A percentile compares a stretch with the other conserved stretches of the same genome.
These are phyloP conservation scores for Athripsodes cinereus DNA, from an alignment of 2,888 invertebrate genomes.

Conservation along the genomic window DNA sequence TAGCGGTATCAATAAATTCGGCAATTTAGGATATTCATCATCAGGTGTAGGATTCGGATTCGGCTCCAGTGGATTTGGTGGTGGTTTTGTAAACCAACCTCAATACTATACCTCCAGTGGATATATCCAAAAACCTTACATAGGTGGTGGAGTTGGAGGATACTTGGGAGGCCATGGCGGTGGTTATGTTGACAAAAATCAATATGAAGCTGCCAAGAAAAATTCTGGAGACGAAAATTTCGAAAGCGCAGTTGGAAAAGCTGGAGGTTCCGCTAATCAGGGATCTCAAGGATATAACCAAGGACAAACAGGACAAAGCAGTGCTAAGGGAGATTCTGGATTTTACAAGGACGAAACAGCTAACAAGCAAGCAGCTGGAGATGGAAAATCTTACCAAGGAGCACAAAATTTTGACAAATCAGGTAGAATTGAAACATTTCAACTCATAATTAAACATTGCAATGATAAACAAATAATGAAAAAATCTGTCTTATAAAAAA, in stretches of 20 bases:
- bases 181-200: constrained; percentile 51
- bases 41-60: constrained; percentile 34
- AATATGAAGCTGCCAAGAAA: constrained; percentile 52
- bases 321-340: constrained; percentile 42
- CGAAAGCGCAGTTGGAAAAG: constrained; percentile 50
- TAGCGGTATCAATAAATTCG: constrained; percentile 16
- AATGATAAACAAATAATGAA: too few species aligned
- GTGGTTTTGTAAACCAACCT: constrained; percentile 25
- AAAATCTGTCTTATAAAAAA: too few species aligned
- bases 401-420: constrained; percentile 52
- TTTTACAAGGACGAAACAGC: constrained; percentile 51
- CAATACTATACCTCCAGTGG: constrained; percentile 25
- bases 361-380: constrained; percentile 53
- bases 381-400: constrained; percentile 55
- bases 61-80: constrained; percentile 24
- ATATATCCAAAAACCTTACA: constrained; percentile 24
- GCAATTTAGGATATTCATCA: constrained; percentile 29
- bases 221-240: constrained; percentile 50
- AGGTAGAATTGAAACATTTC: constrained; percentile 37
- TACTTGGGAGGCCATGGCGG: constrained; percentile 38
- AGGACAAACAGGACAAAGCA: constrained; percentile 42
- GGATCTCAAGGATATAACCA: constrained; percentile 53
- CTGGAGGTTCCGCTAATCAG: constrained; percentile 50
- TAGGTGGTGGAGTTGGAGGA: constrained; percentile 32
- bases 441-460: too few species aligned